Percentiles rank a stretch among this genome's conserved stretches.
phyloP scores from a whole-genome alignment of 2,888 invertebrate species.

The Tridacna crocea region DNA sequence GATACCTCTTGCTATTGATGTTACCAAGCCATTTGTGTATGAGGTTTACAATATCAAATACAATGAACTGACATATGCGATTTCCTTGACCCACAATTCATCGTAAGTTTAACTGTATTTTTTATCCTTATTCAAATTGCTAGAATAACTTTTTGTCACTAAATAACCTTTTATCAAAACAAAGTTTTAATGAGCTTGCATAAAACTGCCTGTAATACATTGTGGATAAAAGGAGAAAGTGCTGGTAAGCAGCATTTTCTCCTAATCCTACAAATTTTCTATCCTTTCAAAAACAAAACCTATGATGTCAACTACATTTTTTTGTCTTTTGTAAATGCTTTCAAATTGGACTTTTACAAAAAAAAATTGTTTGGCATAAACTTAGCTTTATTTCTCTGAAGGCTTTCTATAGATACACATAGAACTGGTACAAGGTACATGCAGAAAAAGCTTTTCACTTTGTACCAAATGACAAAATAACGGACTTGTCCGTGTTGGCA shows the following conservation, averaged over 20 bases:
- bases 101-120: slow-evolving; percentile 63
- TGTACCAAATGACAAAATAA: no score
- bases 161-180: neutral
- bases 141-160: neutral
- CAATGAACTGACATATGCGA: slow-evolving; percentile 64
- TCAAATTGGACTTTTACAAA: neutral
- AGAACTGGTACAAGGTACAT: no score
- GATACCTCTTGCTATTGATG: slow-evolving; percentile 71
- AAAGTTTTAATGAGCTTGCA: neutral
- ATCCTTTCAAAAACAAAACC: neutral
- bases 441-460: no score
- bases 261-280: neutral
- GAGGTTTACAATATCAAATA: slow-evolving; percentile 72
- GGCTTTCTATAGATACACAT: no score
- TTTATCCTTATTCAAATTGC: neutral
- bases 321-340: neutral
- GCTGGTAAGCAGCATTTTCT: neutral
- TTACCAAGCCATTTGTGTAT: slow-evolving; percentile 70
- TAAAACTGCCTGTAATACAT: neutral
- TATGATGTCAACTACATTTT: neutral
- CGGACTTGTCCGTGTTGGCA: no score
- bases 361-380: neutral
- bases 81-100: slow-evolving; percentile 70
- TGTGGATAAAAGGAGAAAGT: neutral
- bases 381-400: no score